Percentiles rank a stretch among this genome's conserved stretches.
Conservation (phyloP, 2,797 vertebrate genomes). For the Eulemur coronatus region DNA sequence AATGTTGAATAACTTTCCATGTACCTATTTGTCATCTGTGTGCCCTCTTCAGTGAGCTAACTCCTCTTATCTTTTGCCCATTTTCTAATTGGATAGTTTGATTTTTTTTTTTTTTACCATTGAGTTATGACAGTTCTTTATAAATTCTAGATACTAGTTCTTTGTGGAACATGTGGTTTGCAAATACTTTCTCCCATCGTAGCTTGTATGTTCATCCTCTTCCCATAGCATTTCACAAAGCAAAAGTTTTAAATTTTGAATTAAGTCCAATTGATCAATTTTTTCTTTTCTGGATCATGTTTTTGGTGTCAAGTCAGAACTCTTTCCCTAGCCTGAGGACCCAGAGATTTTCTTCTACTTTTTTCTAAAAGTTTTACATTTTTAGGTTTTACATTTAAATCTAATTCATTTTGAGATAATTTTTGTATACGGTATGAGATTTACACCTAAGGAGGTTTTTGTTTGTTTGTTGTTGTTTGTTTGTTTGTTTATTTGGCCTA, state of each 20-base stretch:
- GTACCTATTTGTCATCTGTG: neutral
- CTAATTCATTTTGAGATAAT: neutral
- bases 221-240: neutral
- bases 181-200: neutral
- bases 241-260: neutral
- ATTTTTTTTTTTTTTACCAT: neutral
- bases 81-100: neutral
- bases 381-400: constrained; percentile 4
- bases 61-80: neutral
- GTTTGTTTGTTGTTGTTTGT: too few relatives aligned
- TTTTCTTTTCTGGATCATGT: neutral
- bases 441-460: neutral
- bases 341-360: neutral
- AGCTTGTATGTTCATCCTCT: neutral
- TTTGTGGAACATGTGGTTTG: neutral
- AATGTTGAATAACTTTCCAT: neutral
- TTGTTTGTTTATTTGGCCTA: neutral
- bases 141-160: neutral
- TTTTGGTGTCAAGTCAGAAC: neutral
- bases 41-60: neutral
- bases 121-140: neutral
- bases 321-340: neutral
- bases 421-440: neutral
- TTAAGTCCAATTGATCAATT: neutral
- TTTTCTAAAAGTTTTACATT: neutral